These are phyloP conservation scores for Delia radicum DNA, from an alignment of 1,140 invertebrate species.

Conservation along the genomic window DNA sequence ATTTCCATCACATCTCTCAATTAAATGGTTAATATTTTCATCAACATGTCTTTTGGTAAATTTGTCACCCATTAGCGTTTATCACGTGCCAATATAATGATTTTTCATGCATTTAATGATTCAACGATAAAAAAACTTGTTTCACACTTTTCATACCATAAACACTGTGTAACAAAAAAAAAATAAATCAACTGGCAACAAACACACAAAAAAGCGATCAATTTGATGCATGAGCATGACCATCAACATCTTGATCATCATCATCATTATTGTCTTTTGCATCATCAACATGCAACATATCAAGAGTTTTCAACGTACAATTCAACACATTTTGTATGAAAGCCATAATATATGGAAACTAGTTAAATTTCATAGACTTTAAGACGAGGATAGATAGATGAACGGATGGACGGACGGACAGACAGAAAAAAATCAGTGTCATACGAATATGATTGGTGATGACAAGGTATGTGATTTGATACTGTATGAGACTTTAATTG, in stretches of 20 bases:
- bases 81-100: slow-evolving; percentile 22
- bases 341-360: neutral
- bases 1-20: slow-evolving; percentile 15
- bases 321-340: neutral
- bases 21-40: slow-evolving; percentile 23
- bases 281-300: neutral
- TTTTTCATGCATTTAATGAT: slow-evolving; percentile 16
- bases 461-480: neutral
- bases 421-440: neutral
- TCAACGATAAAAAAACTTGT: neutral
- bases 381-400: neutral
- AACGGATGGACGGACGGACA: neutral
- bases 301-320: neutral
- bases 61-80: slow-evolving; percentile 19
- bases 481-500: slow-evolving; percentile 2
- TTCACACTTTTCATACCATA: neutral
- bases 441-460: neutral
- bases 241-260: neutral
- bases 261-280: neutral
- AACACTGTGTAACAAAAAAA: neutral
- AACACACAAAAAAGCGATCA: neutral
- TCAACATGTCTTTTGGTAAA: slow-evolving; percentile 18
- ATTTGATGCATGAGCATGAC: slow-evolving; percentile 1
- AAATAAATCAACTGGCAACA: neutral
- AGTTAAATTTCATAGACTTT: neutral